Conservation (phyloP, 1,140 invertebrate species). For the Thaumetopoea pityocampa region DNA sequence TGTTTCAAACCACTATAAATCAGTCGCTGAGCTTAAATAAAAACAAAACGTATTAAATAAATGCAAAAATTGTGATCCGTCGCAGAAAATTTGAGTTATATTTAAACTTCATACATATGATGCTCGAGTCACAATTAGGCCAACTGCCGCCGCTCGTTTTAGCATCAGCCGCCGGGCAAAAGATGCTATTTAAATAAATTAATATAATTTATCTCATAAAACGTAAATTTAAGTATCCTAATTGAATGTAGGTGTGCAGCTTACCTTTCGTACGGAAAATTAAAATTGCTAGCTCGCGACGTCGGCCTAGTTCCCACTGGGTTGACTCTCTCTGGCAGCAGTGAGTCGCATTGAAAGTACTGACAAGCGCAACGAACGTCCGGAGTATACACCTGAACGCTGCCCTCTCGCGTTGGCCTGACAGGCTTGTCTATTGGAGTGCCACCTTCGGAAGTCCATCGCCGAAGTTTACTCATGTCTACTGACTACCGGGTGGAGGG, state of each 20-base stretch:
- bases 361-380: conserved; percentile 90
- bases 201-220: conserved; percentile 48
- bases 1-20: background rate
- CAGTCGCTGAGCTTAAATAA: conserved; percentile 5
- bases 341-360: conserved; percentile 86
- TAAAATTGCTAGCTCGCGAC: conserved; percentile 70
- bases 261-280: conserved; percentile 66
- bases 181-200: conserved; percentile 47
- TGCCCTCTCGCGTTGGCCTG: conserved; percentile 76
- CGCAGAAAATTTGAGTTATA: conserved; percentile 58
- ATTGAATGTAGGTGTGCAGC: conserved; percentile 32
- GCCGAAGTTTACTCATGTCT: conserved; percentile 70
- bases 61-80: conserved; percentile 41
- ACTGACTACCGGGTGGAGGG: conserved; percentile 31
- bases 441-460: conserved; percentile 80
- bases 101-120: conserved; percentile 56
- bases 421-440: conserved; percentile 76
- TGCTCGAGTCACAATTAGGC: conserved; percentile 65
- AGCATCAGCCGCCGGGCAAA: conserved; percentile 63
- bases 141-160: conserved; percentile 67
- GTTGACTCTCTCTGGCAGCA: conserved; percentile 83
- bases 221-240: conserved; percentile 32
- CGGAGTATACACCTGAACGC: conserved; percentile 81
- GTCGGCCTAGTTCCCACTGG: conserved; percentile 77
- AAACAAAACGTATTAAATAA: conserved; percentile 14